Base-by-base conservation (phyloP, 23 tunicate species). In the Halocynthia aurantium region DNA sequence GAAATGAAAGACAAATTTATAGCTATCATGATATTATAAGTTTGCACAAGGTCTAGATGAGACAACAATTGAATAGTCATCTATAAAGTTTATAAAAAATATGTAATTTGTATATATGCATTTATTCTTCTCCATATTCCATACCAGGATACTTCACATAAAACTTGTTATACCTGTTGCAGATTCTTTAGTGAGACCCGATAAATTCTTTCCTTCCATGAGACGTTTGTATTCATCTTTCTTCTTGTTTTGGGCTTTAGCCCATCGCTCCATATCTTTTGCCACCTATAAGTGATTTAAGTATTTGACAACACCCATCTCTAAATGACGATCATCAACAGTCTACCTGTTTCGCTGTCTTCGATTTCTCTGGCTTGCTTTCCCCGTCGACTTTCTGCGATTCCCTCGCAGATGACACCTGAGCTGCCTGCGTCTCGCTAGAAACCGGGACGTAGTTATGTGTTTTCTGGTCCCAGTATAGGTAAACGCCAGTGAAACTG, bases 231-330 rank as follows among this genome's bases (percentile, higher is more conserved):
- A 57, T 66, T 92, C 92, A 68, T 92, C 98, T 60, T 92, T 92
- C 75, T 92, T 86, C 69, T 92, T 92, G 72, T 92, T 92, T 62
- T 92, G 98, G 5, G 98, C 98, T 69, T 92, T 92, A 7, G 98
- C 98, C 98, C 98, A 92, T 58, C 98, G 68, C 57, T 82, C 98
- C 98, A 92, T 92, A 75, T 92, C 98, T 69, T 92, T 92, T 10
- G 98, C 98, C 58, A 92, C 82, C 96, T 90, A 22, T 7, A 76
- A 80, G n/a, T 1, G n/a, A 31, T 31, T 31, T 4, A 31, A 31
- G 44, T 31, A 1, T 1, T 58, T 58, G 15, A 58, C 15, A 58
- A 13, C 63, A 58, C 15, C 72, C 72, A 15, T 20, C 2, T 15
- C 5, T 68, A 18, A 21, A 20, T 68, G 13, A 22, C 5, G 50